Evolutionary conservation across 2,888 invertebrate species (phyloP).

Genomic region (Leptothorax acervorum): DNA sequence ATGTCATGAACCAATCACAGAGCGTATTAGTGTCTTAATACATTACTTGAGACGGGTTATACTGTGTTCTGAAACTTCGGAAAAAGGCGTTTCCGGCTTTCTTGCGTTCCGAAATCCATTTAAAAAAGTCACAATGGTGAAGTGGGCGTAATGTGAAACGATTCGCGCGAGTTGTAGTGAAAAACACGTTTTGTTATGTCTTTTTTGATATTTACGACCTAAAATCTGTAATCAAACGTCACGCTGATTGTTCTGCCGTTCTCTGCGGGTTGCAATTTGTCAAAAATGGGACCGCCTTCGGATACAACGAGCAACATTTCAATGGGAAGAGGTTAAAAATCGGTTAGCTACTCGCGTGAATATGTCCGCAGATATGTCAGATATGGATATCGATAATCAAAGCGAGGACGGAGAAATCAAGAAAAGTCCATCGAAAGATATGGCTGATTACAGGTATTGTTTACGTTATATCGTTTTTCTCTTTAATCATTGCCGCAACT

Average conservation of each 20-base stretch:
- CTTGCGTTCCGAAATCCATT: not conserved
- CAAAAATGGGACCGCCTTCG: not conserved
- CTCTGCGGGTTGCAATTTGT: not conserved
- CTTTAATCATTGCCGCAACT: not conserved
- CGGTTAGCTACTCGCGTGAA: not conserved
- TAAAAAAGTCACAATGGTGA: not conserved
- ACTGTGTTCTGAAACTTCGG: not conserved
- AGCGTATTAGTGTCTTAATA: too few relatives aligned
- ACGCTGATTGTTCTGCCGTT: not conserved
- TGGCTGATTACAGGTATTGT: constrained; percentile 81
- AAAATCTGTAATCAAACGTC: not conserved
- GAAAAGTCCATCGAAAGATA: constrained; percentile 89
- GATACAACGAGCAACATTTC: not conserved
- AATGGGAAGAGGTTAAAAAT: not conserved
- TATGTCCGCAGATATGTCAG: constrained; percentile 70
- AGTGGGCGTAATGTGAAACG: not conserved
- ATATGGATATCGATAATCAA: constrained; percentile 89
- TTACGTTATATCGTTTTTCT: not conserved
- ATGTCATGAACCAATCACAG: too few relatives aligned
- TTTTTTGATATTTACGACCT: not conserved
- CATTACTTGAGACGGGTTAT: too few relatives aligned
- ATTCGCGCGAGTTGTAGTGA: not conserved
- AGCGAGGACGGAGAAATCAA: constrained; percentile 95
- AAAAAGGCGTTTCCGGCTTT: not conserved
- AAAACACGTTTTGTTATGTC: not conserved